A percentile compares a stretch with the other conserved stretches of the same genome.
These are phyloP conservation scores for Gasteruption jaculator DNA, from an alignment of 2,888 invertebrate genomes.

Conservation along the genomic window DNA sequence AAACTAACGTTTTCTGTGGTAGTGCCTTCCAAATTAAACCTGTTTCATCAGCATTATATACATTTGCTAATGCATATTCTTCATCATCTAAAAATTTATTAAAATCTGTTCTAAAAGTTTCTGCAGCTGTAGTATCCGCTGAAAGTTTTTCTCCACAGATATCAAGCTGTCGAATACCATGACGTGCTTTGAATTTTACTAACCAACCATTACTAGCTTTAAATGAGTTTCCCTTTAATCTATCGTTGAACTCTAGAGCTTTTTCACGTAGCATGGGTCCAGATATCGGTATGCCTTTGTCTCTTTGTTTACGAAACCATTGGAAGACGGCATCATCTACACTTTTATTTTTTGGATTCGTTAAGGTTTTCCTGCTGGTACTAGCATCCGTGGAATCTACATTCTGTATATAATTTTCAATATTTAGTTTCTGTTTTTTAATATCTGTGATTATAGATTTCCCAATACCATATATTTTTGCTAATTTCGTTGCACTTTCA, in stretches of 20 bases:
- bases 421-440: too few species aligned
- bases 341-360: constrained; percentile 1
- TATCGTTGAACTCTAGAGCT: constrained; percentile 15
- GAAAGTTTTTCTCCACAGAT: constrained; percentile 22
- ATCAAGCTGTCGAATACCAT: constrained; percentile 12
- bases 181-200: constrained; percentile 16
- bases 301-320: constrained; percentile 9
- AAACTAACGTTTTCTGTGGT: constrained; percentile 6
- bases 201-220: constrained; percentile 21
- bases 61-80: constrained; percentile 13
- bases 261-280: constrained; percentile 12
- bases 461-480: too few species aligned
- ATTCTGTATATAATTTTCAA: too few species aligned
- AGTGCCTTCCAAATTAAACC: constrained; percentile 22
- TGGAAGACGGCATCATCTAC: background rate
- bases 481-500: too few species aligned
- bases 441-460: too few species aligned
- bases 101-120: constrained; percentile 14
- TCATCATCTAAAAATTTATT: constrained; percentile 11
- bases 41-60: constrained; percentile 26
- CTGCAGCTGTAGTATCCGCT: constrained; percentile 13
- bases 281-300: constrained; percentile 3
- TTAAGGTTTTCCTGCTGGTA: too few species aligned
- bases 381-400: too few species aligned
- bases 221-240: constrained; percentile 11